phyloP scores from a whole-genome alignment of 2,797 vertebrate genomes.

The Platyrinchus mystaceus region DNA sequence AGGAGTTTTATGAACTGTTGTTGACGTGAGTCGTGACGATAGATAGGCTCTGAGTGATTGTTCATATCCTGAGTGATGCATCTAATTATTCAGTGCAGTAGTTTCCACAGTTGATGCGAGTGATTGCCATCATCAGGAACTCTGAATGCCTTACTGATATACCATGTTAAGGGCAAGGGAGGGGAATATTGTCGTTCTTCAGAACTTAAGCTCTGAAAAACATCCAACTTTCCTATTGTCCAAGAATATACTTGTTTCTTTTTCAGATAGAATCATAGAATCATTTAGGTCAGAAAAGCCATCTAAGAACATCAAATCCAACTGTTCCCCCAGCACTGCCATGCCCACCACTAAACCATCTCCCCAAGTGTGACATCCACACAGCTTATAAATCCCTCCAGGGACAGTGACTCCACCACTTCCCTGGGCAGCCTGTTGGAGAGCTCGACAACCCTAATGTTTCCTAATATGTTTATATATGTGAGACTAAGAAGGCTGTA shows the following conservation, averaged over 20 bases:
- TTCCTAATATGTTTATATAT: rapidly evolving
- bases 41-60: neutral
- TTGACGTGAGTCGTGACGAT: neutral
- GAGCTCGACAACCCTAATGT: neutral
- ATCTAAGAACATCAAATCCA: neutral
- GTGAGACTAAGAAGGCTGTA: neutral
- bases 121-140: neutral
- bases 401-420: neutral
- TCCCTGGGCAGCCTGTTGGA: neutral
- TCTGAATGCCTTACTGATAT: neutral
- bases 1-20: neutral
- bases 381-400: neutral
- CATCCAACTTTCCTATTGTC: neutral
- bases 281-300: neutral
- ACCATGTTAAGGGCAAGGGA: neutral
- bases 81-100: neutral
- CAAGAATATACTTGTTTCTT: neutral
- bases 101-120: neutral
- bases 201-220: neutral
- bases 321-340: neutral
- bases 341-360: neutral
- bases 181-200: neutral
- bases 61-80: neutral
- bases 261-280: neutral
- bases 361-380: neutral